phyloP scores from a whole-genome alignment of 2,797 vertebrate genomes.

The Schizopygopsis malacanthus region DNA sequence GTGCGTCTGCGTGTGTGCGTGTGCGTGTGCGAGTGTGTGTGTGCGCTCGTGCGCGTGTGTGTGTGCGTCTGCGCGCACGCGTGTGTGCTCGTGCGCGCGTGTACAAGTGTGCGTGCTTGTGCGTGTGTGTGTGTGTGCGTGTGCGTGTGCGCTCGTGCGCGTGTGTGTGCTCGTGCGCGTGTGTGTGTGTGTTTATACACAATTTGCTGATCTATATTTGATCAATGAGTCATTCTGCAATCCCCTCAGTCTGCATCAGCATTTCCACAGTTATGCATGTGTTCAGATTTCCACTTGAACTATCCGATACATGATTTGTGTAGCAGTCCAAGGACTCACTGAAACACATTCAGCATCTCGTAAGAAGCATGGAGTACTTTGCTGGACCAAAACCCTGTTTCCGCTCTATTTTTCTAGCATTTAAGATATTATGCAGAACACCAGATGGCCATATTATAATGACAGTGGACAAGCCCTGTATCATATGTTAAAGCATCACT shows the following conservation, averaged over 20 bases:
- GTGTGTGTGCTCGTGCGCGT: too few relatives aligned
- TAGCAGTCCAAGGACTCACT: neutral
- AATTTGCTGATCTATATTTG: neutral
- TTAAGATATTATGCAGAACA: neutral
- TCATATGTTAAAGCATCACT: neutral
- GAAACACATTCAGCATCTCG: neutral
- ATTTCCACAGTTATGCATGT: neutral
- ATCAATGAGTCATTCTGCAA: neutral
- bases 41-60: too few relatives aligned
- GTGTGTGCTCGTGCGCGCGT: too few relatives aligned
- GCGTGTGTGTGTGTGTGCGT: too few relatives aligned
- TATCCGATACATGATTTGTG: neutral
- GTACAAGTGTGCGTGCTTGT: too few relatives aligned
- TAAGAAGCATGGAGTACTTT: neutral
- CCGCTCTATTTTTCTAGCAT: neutral
- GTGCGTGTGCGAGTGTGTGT: too few relatives aligned
- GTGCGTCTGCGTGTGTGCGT: too few relatives aligned
- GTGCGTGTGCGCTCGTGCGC: too few relatives aligned
- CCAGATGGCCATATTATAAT: conserved; percentile 5
- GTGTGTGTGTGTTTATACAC: neutral
- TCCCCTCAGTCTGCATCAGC: neutral
- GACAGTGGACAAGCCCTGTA: neutral
- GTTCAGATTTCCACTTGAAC: neutral
- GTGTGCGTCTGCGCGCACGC: too few relatives aligned
- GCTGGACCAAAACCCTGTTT: conserved; percentile 2